phyloP scores from a whole-genome alignment of 2,113 vertebrate species.

The Pogonocichla stellata region DNA sequence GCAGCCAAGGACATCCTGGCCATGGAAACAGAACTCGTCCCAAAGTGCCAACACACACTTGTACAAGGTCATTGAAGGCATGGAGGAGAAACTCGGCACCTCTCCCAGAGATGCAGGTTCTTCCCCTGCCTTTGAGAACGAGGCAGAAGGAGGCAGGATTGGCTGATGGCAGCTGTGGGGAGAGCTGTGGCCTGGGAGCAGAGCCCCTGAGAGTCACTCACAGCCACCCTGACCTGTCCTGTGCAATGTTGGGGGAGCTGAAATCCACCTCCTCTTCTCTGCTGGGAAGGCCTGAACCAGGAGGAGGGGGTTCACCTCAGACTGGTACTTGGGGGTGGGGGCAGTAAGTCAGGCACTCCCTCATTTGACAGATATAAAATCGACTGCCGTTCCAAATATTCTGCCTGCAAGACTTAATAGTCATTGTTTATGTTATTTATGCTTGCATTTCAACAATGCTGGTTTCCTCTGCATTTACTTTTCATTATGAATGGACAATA shows the following conservation, averaged over 20 bases:
- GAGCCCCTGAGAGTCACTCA: accelerated
- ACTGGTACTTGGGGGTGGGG: background rate
- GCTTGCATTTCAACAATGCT: background rate
- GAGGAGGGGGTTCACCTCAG: background rate
- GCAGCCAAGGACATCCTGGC: background rate
- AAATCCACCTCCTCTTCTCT: background rate
- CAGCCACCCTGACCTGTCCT: accelerated
- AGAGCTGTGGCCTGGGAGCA: background rate
- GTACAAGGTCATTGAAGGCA: background rate
- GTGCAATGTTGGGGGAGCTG: background rate
- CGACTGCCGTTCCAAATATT: background rate
- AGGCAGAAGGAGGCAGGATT: background rate
- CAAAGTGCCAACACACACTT: background rate
- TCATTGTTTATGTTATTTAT: background rate
- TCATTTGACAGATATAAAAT: background rate
- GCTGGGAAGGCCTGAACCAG: background rate
- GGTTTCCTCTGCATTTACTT: background rate
- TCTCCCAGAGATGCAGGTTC: background rate
- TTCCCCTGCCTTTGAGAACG: background rate
- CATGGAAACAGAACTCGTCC: background rate
- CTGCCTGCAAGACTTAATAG: background rate
- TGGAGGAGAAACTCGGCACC: background rate
- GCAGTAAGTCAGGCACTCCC: background rate
- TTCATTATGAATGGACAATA: background rate
- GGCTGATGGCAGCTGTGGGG: background rate